phyloP scores from a whole-genome alignment of 2,888 invertebrate genomes.

The Eueremaeus valkanovi region DNA sequence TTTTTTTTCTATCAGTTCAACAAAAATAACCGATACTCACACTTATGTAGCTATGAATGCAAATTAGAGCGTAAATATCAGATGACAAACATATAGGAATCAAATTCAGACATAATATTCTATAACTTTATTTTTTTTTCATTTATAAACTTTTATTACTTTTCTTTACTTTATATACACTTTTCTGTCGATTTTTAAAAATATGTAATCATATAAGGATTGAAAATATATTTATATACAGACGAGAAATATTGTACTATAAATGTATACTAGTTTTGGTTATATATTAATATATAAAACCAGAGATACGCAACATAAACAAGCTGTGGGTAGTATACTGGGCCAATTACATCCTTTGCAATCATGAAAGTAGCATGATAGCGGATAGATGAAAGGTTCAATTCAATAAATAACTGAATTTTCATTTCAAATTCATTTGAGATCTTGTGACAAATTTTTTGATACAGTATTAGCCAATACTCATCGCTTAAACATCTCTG shows the following conservation, averaged over 20 bases:
- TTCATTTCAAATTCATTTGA: neutral
- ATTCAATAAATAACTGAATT: neutral
- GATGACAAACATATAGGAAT: neutral
- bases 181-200: neutral
- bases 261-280: neutral
- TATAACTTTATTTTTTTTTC: neutral
- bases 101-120: neutral
- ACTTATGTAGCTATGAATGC: neutral
- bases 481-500: too few species aligned
- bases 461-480: too few species aligned
- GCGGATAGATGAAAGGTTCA: too few species aligned
- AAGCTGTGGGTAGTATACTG: too few species aligned
- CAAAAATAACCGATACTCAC: neutral
- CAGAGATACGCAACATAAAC: too few species aligned
- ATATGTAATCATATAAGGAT: neutral
- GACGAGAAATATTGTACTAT: too few species aligned
- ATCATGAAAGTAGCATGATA: too few species aligned
- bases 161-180: neutral
- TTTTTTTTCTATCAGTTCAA: neutral
- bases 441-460: neutral
- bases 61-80: conserved; percentile 9
- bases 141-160: neutral
- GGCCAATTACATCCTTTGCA: too few species aligned
- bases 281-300: neutral
- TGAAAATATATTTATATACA: too few species aligned